These are phyloP conservation scores for Ricordea florida DNA, from an alignment of 92 coral and sea anemone species.

Conservation along the genomic window DNA sequence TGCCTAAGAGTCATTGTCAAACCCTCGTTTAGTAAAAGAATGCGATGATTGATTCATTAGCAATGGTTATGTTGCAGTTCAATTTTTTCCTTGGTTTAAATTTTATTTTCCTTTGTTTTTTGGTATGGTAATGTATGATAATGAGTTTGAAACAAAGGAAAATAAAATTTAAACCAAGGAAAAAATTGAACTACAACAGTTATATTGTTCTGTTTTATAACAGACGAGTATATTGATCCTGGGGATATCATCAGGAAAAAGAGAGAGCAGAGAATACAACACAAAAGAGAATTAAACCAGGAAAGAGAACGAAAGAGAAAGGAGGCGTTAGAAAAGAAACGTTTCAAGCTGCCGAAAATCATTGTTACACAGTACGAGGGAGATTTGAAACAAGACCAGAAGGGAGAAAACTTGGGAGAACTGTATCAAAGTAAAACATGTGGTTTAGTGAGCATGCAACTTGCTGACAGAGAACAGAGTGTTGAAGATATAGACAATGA, in stretches of 20 bases:
- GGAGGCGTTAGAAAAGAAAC: conserved; percentile 47
- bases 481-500: neutral
- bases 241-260: conserved; percentile 57
- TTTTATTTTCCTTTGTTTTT: too few relatives aligned
- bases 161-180: too few relatives aligned
- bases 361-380: conserved; percentile 67
- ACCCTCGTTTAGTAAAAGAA: too few relatives aligned
- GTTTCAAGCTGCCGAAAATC: conserved; percentile 65
- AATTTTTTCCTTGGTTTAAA: neutral
- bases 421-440: neutral
- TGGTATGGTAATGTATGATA: too few relatives aligned
- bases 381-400: neutral
- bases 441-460: neutral
- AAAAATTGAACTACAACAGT: too few relatives aligned
- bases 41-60: too few relatives aligned
- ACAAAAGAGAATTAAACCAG: conserved; percentile 43
- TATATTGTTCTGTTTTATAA: neutral
- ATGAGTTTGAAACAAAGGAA: too few relatives aligned
- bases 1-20: too few relatives aligned
- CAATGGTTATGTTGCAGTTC: neutral
- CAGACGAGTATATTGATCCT: conserved; percentile 77
- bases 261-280: conserved; percentile 62
- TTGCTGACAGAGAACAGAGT: neutral
- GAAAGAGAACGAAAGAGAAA: conserved; percentile 52
- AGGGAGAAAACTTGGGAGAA: neutral